These are phyloP conservation scores for Rhinogobio ventralis DNA, from an alignment of 2,797 vertebrate genomes.

Conservation along the genomic window DNA sequence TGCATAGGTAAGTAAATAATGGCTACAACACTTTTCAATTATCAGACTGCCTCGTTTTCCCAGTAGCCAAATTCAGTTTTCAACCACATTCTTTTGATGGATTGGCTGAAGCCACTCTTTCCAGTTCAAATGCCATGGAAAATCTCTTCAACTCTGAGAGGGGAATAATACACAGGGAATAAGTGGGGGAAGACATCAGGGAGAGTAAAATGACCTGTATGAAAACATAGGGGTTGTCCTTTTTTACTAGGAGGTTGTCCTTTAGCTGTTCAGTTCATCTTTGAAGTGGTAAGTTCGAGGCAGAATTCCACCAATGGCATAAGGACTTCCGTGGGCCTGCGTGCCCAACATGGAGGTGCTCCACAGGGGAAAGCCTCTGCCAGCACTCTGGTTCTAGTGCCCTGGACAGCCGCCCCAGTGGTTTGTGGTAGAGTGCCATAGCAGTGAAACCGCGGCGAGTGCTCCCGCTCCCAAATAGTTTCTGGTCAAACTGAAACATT, in stretches of 20 bases:
- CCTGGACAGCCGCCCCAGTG: conserved; percentile 55
- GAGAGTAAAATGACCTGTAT: conserved; percentile 37
- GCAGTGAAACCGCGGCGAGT: conserved; percentile 55
- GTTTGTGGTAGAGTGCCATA: conserved; percentile 65
- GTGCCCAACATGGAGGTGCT: conserved; percentile 31
- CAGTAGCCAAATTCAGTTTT: conserved; percentile 62
- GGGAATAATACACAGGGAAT: conserved; percentile 47
- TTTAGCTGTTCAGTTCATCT: neutral
- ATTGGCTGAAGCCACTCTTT: conserved; percentile 62
- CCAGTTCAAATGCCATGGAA: conserved; percentile 64
- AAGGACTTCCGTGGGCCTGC: conserved; percentile 42
- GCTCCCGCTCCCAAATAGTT: conserved; percentile 61
- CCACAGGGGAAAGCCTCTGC: conserved; percentile 52
- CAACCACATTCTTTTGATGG: conserved; percentile 59
- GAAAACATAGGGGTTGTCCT: conserved; percentile 12
- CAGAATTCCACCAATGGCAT: conserved; percentile 28
- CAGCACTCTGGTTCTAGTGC: conserved; percentile 52
- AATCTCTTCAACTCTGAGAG: conserved; percentile 50
- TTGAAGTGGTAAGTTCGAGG: conserved; percentile 30
- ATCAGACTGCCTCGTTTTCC: conserved; percentile 56
- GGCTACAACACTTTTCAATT: conserved; percentile 56
- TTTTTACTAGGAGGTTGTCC: conserved; percentile 7
- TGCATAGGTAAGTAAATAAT: conserved; percentile 58
- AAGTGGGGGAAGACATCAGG: conserved; percentile 22
- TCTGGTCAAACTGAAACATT: conserved; percentile 63